phyloP scores from a whole-genome alignment of 2,797 vertebrate species.

The Hyperoplus immaculatus region DNA sequence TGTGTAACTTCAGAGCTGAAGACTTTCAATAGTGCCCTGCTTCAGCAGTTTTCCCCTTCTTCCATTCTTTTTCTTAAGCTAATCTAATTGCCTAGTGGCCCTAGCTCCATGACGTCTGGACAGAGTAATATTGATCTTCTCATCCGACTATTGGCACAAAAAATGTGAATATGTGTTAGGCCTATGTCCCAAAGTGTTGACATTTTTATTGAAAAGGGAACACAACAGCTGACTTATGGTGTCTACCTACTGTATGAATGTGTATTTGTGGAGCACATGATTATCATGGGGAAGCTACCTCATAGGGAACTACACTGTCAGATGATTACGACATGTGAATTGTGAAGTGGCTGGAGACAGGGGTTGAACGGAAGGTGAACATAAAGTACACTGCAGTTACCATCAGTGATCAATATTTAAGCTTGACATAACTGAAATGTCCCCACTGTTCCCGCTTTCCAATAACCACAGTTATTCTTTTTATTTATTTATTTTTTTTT shows the following conservation, averaged over 20 bases:
- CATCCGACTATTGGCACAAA: neutral
- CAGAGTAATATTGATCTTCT: neutral
- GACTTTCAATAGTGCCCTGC: neutral
- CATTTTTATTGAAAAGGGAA: neutral
- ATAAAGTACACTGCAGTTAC: neutral
- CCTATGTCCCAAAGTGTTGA: neutral
- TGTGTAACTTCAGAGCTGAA: neutral
- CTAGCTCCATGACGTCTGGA: neutral
- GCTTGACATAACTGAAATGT: neutral
- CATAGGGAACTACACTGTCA: slow-evolving; percentile 13
- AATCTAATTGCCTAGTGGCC: neutral
- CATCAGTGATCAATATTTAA: neutral
- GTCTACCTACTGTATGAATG: neutral
- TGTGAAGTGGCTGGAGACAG: neutral
- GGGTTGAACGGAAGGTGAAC: slow-evolving; percentile 1
- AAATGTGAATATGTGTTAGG: neutral
- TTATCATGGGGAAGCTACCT: neutral
- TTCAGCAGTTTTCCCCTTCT: neutral
- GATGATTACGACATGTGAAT: slow-evolving; percentile 46
- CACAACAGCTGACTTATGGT: neutral
- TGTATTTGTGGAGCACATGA: slow-evolving; percentile 14
- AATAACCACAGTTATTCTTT: neutral
- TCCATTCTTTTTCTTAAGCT: neutral
- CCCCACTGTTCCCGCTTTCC: neutral
- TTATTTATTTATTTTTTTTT: neutral